Evolutionary conservation across 2,113 vertebrate genomes (phyloP).

Genomic region (Chaetorhynchus papuensis): DNA sequence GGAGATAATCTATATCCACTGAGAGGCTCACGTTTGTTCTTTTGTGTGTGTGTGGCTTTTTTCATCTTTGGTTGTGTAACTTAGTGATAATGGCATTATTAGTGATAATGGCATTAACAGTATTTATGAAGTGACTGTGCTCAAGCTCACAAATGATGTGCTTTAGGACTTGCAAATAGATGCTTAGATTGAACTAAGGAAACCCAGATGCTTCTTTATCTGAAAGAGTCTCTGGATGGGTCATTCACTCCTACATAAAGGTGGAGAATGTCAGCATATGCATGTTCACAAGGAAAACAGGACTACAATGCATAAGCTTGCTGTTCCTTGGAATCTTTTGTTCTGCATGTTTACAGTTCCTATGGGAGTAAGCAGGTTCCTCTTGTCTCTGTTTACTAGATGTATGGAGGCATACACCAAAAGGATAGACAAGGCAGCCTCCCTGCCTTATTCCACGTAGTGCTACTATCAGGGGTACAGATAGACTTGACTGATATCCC

Average conservation of each 20-base stretch:
- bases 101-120: not conserved
- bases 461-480: not conserved
- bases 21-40: not conserved
- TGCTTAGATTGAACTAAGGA: not conserved
- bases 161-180: not conserved
- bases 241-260: fast-evolving
- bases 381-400: not conserved
- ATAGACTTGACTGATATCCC: not conserved
- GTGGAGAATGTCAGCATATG: not conserved
- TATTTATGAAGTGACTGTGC: not conserved
- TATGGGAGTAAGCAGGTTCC: not conserved
- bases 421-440: not conserved
- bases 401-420: not conserved
- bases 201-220: not conserved
- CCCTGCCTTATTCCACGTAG: not conserved
- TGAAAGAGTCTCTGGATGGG: not conserved
- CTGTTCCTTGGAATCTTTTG: not conserved
- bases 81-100: not conserved
- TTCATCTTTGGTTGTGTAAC: not conserved
- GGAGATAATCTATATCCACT: not conserved
- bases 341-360: not conserved
- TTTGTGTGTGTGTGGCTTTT: not conserved
- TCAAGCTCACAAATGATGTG: not conserved
- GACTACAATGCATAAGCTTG: not conserved
- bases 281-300: not conserved